Evolutionary conservation across 35 echinoderm and acorn worm species (phyloP).

Genomic region (Nesometra sesokonis): DNA sequence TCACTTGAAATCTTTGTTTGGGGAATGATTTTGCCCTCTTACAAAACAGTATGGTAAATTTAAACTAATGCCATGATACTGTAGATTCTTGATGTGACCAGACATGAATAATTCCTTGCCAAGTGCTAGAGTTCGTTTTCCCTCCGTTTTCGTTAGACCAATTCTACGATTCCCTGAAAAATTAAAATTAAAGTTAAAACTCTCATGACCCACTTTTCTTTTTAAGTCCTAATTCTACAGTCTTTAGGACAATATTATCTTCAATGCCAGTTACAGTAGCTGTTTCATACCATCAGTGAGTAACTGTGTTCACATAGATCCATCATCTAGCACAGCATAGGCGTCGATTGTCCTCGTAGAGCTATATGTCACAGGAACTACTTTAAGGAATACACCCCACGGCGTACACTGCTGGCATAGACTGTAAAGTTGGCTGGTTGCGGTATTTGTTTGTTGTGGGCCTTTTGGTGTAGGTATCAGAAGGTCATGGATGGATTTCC

Average conservation of each 20-base stretch:
- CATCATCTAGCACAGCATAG: slow-evolving; percentile 27
- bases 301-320: slow-evolving; percentile 16
- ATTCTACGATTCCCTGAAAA: neutral
- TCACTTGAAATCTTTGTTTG: neutral
- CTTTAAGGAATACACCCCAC: neutral
- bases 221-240: slow-evolving; percentile 4
- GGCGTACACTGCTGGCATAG: neutral
- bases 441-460: neutral
- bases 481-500: slow-evolving; percentile 6
- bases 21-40: neutral
- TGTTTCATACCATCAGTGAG: slow-evolving; percentile 3
- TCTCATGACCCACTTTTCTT: no score
- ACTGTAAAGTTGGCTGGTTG: neutral
- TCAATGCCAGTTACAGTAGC: neutral
- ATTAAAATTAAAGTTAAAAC: no score
- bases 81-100: neutral
- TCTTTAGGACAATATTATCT: slow-evolving; percentile 11
- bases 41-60: slow-evolving; percentile 10
- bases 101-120: neutral
- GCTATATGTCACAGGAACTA: neutral
- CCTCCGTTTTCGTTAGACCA: neutral
- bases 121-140: neutral
- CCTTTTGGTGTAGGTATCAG: neutral
- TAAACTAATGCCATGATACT: slow-evolving; percentile 7
- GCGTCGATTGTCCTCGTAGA: neutral